Percentiles rank a stretch among this genome's conserved stretches.
phyloP scores from a whole-genome alignment of 2,888 invertebrate species.

The Lydus trimaculatus region DNA sequence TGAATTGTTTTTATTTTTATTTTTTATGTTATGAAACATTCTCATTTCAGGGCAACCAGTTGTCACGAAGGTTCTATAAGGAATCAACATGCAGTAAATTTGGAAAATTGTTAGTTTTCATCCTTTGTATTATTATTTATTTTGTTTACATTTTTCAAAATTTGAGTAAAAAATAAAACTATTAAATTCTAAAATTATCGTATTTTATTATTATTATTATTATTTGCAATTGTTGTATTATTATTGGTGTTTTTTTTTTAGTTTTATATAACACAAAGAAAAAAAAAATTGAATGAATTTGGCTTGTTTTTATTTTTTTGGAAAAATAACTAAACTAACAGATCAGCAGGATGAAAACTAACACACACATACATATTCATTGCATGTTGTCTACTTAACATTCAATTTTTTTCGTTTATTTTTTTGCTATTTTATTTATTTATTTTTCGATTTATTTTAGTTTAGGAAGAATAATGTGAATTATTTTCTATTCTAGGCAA shows the following conservation, averaged over 20 bases:
- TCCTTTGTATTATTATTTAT: constrained; percentile 31
- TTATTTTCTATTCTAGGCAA: constrained; percentile 57
- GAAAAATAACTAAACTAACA: constrained; percentile 16
- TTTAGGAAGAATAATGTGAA: constrained; percentile 15
- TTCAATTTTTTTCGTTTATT: constrained; percentile 29
- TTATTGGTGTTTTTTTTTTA: constrained; percentile 15
- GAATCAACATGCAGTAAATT: constrained; percentile 28
- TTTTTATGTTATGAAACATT: constrained; percentile 26
- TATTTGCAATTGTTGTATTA: neutral
- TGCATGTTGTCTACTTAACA: constrained; percentile 35
- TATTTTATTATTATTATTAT: neutral
- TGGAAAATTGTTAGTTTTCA: constrained; percentile 39
- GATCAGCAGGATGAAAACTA: constrained; percentile 37
- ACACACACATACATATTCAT: constrained; percentile 37
- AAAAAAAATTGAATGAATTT: constrained; percentile 4
- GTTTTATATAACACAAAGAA: neutral
- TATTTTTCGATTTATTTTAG: constrained; percentile 29
- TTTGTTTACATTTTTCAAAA: constrained; percentile 11
- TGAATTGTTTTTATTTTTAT: constrained; percentile 12
- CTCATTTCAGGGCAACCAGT: constrained; percentile 44
- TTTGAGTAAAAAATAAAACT: neutral
- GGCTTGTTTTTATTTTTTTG: constrained; percentile 8
- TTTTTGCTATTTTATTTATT: constrained; percentile 23
- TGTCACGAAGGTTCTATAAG: constrained; percentile 43
- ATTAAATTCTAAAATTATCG: neutral